These are phyloP conservation scores for Urocolius indicus DNA, from an alignment of 2,113 vertebrate genomes.

Conservation along the genomic window DNA sequence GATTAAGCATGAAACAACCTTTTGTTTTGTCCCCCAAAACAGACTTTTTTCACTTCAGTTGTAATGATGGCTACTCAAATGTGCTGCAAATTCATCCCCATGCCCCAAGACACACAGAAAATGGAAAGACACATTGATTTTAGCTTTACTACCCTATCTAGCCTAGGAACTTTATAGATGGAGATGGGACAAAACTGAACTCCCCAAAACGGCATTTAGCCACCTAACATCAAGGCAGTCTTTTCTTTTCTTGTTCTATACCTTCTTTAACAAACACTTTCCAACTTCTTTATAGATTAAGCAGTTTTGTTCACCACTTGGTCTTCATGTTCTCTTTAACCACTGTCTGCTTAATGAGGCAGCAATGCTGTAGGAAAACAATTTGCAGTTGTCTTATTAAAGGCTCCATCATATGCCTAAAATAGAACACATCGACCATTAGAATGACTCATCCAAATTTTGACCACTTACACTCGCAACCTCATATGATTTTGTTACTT, in stretches of 20 bases:
- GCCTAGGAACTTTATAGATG: not conserved
- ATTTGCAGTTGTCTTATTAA: not conserved
- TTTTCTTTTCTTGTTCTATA: not conserved
- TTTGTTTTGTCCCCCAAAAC: not conserved
- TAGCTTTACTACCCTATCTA: not conserved
- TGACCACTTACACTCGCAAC: not conserved
- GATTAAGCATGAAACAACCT: not conserved
- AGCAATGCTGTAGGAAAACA: not conserved
- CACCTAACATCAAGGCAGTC: not conserved
- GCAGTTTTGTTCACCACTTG: not conserved
- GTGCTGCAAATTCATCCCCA: not conserved
- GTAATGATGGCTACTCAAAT: not conserved
- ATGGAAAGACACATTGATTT: not conserved
- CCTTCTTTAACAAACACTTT: not conserved
- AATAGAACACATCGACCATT: not conserved
- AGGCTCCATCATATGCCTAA: not conserved
- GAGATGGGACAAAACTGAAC: not conserved
- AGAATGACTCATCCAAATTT: not conserved
- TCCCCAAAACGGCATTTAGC: not conserved
- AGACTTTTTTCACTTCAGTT: not conserved
- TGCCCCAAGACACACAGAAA: not conserved
- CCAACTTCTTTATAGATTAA: not conserved
- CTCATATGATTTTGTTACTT: not conserved
- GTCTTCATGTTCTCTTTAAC: not conserved
- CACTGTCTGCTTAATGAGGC: not conserved